phyloP scores from a whole-genome alignment of 2,888 invertebrate genomes.

The Coenonympha arcania region DNA sequence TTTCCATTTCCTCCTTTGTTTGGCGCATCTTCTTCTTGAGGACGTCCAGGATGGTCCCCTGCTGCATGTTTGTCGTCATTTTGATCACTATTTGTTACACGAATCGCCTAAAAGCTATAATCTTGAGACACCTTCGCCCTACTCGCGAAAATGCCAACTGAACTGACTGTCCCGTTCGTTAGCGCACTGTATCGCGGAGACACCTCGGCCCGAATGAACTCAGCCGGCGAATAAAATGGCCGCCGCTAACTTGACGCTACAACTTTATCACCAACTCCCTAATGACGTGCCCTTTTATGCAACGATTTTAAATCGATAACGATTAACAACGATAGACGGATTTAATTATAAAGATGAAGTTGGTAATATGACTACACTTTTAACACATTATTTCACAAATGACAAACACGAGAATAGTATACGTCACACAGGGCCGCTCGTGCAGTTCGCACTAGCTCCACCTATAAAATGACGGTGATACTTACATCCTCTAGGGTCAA shows the following conservation, averaged over 20 bases:
- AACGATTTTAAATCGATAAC: constrained; percentile 34
- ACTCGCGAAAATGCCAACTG: constrained; percentile 75
- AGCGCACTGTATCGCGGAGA: constrained; percentile 65
- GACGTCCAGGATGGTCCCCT: constrained; percentile 95
- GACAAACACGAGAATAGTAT: constrained; percentile 51
- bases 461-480: constrained; percentile 51
- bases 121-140: constrained; percentile 69
- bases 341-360: constrained; percentile 31
- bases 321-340: constrained; percentile 30
- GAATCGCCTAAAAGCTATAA: constrained; percentile 58
- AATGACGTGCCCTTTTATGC: constrained; percentile 39
- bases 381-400: constrained; percentile 44
- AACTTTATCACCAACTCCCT: constrained; percentile 52
- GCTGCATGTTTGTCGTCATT: constrained; percentile 92
- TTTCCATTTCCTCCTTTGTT: constrained; percentile 99
- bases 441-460: constrained; percentile 58
- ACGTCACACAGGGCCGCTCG: constrained; percentile 58
- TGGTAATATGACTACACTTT: constrained; percentile 44
- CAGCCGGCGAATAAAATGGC: constrained; percentile 73
- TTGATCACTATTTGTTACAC: constrained; percentile 62
- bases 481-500: constrained; percentile 55
- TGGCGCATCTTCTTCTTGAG: constrained; percentile 99
- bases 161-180: constrained; percentile 67
- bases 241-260: constrained; percentile 59
- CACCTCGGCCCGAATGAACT: constrained; percentile 71